Base-by-base conservation (phyloP, 2,888 invertebrate species). In the Eupithecia dodoneata region DNA sequence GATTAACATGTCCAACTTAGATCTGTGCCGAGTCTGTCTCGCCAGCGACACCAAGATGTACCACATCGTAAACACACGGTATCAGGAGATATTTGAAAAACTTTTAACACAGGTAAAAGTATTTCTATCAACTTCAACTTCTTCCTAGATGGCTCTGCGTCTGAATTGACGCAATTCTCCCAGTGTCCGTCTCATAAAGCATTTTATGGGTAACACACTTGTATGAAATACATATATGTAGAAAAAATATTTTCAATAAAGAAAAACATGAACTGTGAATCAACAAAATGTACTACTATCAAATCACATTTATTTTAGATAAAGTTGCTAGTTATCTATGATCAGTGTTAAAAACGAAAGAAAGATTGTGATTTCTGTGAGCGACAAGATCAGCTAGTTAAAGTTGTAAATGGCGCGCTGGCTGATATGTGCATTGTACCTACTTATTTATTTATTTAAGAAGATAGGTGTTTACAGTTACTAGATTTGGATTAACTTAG, bases 81-180 rank as follows among this genome's bases (percentile, higher is more conserved):
- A 65, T 13, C 65, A 65, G 65, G 65, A 65, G 13, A 65, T 65
- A 65, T 65, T 65, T 65, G 65, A 65, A 65, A 65, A 65, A 41
- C 41, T 65, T 10, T 65, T 41, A 13, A 41, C 65, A 65, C 2
- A 65, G 65, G 65, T 65, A 59, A 49, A 55, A 5, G 52, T 18
- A 59, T 59, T 3, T n/a, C 55, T 59, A 18, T 55, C 15, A 15
- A 30, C 30, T 30, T 30, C 30, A 30, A 30, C 30, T 30, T 30
- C 30, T 30, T 30, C 30, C 30, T 30, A 30, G 30, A 30, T 30
- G 30, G 30, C 30, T 30, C 30, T 30, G 30, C 30, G 30, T 30
- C 30, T 30, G 30, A 30, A 30, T 30, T 30, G 30, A 30, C 30
- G 30, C 30, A 30, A 30, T 30, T 30, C 30, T 30, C 1, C 30